Evolutionary conservation across 2,113 vertebrate genomes (phyloP).

Genomic region (Martes martes): DNA sequence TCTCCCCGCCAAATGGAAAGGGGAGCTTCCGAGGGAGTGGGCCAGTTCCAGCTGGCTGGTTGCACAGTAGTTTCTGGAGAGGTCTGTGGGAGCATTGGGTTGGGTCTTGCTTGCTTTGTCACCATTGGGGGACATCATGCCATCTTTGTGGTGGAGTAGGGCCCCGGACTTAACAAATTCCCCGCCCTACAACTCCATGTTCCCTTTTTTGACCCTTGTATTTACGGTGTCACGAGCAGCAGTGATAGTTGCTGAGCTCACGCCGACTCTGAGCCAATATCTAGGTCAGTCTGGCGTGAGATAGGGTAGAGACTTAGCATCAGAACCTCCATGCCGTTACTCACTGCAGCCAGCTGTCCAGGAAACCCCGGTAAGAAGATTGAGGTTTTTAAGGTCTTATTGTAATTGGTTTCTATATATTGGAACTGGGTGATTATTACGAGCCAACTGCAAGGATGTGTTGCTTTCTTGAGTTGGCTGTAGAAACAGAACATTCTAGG

Average conservation of each 20-base stretch:
- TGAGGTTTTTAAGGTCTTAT: neutral
- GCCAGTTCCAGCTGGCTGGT: neutral
- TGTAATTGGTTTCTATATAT: neutral
- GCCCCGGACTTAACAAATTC: neutral
- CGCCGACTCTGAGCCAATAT: neutral
- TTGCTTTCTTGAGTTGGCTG: neutral
- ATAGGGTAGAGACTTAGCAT: neutral
- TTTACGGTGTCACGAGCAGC: neutral
- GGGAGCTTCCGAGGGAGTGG: neutral
- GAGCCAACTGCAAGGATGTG: neutral
- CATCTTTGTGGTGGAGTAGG: neutral
- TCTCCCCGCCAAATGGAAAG: neutral
- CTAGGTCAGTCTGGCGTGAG: neutral
- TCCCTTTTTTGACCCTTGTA: neutral
- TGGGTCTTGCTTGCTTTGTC: neutral
- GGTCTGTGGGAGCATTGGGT: neutral
- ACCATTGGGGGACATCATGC: neutral
- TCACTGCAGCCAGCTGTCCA: neutral
- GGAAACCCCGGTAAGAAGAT: neutral
- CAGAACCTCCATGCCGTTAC: neutral
- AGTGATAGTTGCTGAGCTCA: neutral
- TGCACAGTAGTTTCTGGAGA: neutral
- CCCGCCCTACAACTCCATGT: neutral
- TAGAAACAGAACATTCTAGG: neutral
- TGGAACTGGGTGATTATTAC: neutral